Evolutionary conservation across 2,888 invertebrate species (phyloP).

Genomic region (Eupithecia tripunctaria): DNA sequence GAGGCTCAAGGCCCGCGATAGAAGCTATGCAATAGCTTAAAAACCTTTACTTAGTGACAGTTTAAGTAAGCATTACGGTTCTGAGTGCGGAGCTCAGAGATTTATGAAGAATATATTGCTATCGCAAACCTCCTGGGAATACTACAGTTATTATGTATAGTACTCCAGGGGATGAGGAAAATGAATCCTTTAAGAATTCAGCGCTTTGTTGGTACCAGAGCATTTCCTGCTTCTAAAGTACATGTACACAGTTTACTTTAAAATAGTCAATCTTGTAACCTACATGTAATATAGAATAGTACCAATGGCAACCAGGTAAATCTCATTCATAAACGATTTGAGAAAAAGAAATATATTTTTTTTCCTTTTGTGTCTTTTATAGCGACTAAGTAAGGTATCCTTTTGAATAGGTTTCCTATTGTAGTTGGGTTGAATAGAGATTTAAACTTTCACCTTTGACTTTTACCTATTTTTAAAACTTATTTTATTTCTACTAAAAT

Average conservation of each 20-base stretch:
- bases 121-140: background rate
- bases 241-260: background rate
- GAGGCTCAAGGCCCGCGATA: too few relatives aligned
- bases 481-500: background rate
- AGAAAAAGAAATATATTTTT: too few relatives aligned
- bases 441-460: background rate
- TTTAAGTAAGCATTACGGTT: too few relatives aligned
- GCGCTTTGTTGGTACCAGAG: background rate
- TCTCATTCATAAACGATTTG: too few relatives aligned
- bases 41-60: too few relatives aligned
- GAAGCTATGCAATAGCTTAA: too few relatives aligned
- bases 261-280: background rate
- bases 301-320: too few relatives aligned
- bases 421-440: background rate
- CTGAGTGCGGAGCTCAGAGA: background rate
- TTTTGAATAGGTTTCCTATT: background rate
- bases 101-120: conserved; percentile 4
- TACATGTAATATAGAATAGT: too few relatives aligned
- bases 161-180: background rate
- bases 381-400: too few relatives aligned
- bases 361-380: too few relatives aligned
- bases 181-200: conserved; percentile 15
- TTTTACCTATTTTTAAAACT: background rate
- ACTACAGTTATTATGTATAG: background rate
- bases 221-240: conserved; percentile 18